Evolutionary conservation across 2,888 invertebrate species (phyloP).

Genomic region (Lepidochitona cinerea): DNA sequence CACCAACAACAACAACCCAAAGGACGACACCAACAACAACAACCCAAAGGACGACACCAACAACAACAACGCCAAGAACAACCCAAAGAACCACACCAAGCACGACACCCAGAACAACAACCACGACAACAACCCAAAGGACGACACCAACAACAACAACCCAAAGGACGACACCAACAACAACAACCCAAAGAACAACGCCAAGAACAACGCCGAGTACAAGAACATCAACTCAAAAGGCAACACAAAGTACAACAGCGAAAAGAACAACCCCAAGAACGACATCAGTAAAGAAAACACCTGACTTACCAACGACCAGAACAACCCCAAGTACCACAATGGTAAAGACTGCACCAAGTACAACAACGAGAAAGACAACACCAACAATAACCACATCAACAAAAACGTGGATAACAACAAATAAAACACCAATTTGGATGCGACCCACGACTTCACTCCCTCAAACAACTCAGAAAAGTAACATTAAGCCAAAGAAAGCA

Average conservation of each 20-base stretch:
- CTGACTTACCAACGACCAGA: not conserved
- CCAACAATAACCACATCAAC: not conserved
- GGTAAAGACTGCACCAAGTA: not conserved
- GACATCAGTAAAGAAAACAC: not conserved
- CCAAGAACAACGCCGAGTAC: not conserved
- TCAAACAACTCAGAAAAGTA: not conserved
- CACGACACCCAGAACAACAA: slow-evolving; percentile 1
- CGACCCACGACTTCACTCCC: not conserved
- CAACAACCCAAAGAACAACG: not conserved
- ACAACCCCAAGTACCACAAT: not conserved
- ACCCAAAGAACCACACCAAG: slow-evolving; percentile 9
- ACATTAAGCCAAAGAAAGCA: not conserved
- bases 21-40: not conserved
- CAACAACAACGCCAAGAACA: not conserved
- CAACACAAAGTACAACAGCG: not conserved
- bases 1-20: not conserved
- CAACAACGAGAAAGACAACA: not conserved
- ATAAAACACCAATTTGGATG: not conserved
- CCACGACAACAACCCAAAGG: not conserved
- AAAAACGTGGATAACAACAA: not conserved
- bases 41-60: not conserved
- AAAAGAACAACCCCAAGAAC: not conserved
- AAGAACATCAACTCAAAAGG: not conserved
- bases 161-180: not conserved
- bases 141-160: not conserved